These are phyloP conservation scores for Listronotus oregonensis DNA, from an alignment of 1,140 invertebrate genomes.

Conservation along the genomic window DNA sequence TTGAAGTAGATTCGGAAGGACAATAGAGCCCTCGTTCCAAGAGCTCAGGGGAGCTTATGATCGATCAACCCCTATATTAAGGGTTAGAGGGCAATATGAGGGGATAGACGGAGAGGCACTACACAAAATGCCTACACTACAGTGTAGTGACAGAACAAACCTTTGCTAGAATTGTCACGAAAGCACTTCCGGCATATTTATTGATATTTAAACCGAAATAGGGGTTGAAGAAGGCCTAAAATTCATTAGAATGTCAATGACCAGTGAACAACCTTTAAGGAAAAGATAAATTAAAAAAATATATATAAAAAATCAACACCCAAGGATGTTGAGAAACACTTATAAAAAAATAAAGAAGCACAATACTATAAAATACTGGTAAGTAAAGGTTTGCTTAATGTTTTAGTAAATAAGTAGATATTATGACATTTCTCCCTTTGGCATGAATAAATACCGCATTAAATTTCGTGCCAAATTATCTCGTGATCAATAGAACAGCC, in stretches of 20 bases:
- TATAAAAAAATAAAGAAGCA: slow-evolving; percentile 4
- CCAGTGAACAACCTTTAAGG: too few species aligned
- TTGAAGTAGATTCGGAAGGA: background rate
- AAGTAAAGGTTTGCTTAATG: background rate
- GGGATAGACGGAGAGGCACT: background rate
- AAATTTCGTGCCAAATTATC: too few species aligned
- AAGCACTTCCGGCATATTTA: background rate
- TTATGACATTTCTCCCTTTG: background rate
- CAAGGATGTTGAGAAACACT: too few species aligned
- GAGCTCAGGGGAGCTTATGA: background rate
- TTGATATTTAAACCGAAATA: background rate
- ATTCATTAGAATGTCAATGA: too few species aligned
- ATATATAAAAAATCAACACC: too few species aligned
- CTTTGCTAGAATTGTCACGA: background rate
- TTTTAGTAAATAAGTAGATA: background rate
- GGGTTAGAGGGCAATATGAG: background rate
- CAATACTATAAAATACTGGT: slow-evolving; percentile 20
- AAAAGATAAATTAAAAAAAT: too few species aligned
- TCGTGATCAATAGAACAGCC: too few species aligned
- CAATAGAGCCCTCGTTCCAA: background rate
- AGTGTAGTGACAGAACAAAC: background rate
- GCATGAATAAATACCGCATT: too few species aligned
- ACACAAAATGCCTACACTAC: background rate
- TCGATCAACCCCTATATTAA: slow-evolving; percentile 8
- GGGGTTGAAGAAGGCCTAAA: too few species aligned